These are phyloP conservation scores for Tipula confusa DNA, from an alignment of 2,888 invertebrate genomes.

Conservation along the genomic window DNA sequence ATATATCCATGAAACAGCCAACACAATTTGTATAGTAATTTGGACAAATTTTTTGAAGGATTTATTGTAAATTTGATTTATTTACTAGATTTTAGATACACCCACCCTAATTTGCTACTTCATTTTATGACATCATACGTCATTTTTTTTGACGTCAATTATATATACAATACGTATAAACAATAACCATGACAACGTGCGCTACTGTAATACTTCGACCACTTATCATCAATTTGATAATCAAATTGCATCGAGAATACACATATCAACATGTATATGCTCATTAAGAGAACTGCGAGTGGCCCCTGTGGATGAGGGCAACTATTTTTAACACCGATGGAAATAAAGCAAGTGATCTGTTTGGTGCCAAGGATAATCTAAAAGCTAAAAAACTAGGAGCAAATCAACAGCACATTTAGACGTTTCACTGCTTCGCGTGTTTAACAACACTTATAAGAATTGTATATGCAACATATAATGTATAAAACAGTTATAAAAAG, in stretches of 20 bases:
- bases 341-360: too few species aligned
- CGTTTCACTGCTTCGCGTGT: too few species aligned
- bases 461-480: too few species aligned
- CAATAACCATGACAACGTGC: neutral
- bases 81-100: neutral
- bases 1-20: neutral
- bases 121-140: neutral
- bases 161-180: neutral
- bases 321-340: too few species aligned
- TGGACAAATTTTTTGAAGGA: constrained; percentile 5
- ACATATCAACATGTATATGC: too few species aligned
- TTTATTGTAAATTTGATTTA: neutral
- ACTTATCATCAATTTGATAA: neutral
- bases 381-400: too few species aligned
- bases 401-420: too few species aligned
- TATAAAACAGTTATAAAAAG: too few species aligned
- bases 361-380: too few species aligned
- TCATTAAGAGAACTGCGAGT: too few species aligned
- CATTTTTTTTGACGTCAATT: neutral
- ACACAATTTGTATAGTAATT: neutral
- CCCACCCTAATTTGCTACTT: neutral
- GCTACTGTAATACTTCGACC: neutral
- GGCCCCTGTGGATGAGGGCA: too few species aligned
- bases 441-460: too few species aligned
- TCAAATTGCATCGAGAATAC: neutral